A percentile compares a stretch with the other conserved stretches of the same genome.
phyloP scores from a whole-genome alignment of 2,797 vertebrate genomes.

The Yasuhikotakia modesta region DNA sequence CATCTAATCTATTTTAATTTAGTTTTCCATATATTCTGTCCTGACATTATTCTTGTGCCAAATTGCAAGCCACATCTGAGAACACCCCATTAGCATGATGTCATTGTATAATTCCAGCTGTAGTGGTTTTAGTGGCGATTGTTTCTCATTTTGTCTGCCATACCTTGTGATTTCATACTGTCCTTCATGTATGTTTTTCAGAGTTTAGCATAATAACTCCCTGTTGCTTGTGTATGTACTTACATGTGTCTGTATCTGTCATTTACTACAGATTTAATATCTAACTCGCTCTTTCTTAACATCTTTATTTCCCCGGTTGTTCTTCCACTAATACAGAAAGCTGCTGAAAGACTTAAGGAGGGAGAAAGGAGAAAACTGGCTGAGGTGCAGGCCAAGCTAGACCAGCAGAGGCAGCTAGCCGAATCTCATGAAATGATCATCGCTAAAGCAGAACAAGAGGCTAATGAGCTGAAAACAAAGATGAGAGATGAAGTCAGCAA shows the following conservation, averaged over 20 bases:
- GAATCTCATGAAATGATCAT: slow-evolving; percentile 90
- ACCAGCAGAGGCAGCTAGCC: slow-evolving; percentile 91
- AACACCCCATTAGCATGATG: slow-evolving; percentile 63
- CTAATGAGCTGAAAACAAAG: slow-evolving; percentile 83
- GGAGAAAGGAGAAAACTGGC: slow-evolving; percentile 88
- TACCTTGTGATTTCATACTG: slow-evolving; percentile 58
- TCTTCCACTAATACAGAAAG: slow-evolving; percentile 82
- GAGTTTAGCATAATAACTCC: not conserved
- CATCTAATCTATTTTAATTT: slow-evolving; percentile 37
- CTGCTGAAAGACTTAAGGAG: slow-evolving; percentile 90
- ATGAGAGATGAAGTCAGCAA: slow-evolving; percentile 91
- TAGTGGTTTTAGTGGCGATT: slow-evolving; percentile 71
- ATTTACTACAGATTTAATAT: slow-evolving; percentile 39
- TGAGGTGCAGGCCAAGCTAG: slow-evolving; percentile 90
- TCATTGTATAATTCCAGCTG: slow-evolving; percentile 56
- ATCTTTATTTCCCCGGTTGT: slow-evolving; percentile 55
- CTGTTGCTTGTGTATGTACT: slow-evolving; percentile 44
- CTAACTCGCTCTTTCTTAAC: slow-evolving; percentile 65
- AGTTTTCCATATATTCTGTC: slow-evolving; percentile 7
- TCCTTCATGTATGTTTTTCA: slow-evolving; percentile 40
- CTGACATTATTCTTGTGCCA: slow-evolving; percentile 56
- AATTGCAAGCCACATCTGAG: slow-evolving; percentile 8
- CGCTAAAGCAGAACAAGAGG: slow-evolving; percentile 87
- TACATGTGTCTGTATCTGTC: slow-evolving; percentile 55
- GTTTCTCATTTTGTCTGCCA: slow-evolving; percentile 68